Evolutionary conservation across 2,797 vertebrate genomes (phyloP).

Genomic region (Pseudotriccus pelzelni): DNA sequence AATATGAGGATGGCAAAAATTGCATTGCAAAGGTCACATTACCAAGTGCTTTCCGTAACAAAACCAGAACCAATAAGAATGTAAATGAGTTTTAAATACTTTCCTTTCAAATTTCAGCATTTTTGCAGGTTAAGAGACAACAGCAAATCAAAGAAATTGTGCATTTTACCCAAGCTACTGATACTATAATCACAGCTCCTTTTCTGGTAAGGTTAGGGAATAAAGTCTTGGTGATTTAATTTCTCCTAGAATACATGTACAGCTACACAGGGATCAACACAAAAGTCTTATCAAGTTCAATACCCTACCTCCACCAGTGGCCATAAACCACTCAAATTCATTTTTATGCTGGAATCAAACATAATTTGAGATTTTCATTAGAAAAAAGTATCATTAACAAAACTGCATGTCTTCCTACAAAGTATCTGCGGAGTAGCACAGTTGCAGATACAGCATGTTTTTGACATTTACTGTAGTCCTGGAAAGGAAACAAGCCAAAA

Average conservation of each 20-base stretch:
- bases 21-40: not conserved
- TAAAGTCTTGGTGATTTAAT: not conserved
- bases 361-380: not conserved
- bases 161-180: not conserved
- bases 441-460: not conserved
- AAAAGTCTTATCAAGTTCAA: not conserved
- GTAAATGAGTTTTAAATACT: not conserved
- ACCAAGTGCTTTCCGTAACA: not conserved
- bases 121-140: not conserved
- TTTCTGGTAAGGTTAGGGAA: not conserved
- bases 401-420: not conserved
- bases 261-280: not conserved
- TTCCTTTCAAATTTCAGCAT: not conserved
- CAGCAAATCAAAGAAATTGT: not conserved
- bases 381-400: not conserved
- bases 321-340: not conserved
- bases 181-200: not conserved
- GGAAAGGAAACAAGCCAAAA: not conserved
- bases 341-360: not conserved
- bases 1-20: not conserved
- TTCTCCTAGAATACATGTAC: not conserved
- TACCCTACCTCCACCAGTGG: not conserved
- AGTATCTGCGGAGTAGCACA: not conserved
- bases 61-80: not conserved
- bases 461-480: slow-evolving; percentile 21